phyloP scores from a whole-genome alignment of 2,113 vertebrate species.

The Nibea coibor region DNA sequence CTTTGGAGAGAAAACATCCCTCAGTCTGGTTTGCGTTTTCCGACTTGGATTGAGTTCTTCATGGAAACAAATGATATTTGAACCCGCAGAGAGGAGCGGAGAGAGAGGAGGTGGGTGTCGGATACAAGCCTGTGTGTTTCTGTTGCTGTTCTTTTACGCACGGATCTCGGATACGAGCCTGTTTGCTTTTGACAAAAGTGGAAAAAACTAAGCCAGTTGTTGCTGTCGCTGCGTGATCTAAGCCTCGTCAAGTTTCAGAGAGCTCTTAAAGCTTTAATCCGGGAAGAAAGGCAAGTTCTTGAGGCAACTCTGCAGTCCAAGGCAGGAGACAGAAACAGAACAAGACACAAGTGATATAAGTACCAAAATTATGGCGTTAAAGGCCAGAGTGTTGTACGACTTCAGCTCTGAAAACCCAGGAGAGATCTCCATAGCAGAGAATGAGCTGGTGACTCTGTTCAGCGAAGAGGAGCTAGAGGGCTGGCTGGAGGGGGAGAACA shows the following conservation, averaged over 20 bases:
- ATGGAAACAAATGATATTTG: slow-evolving; percentile 71
- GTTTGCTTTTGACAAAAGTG: slow-evolving; percentile 24
- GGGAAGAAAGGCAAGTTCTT: not conserved
- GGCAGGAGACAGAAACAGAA: not conserved
- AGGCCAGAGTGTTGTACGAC: slow-evolving; percentile 92
- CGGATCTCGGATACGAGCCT: not conserved
- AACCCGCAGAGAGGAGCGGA: slow-evolving; percentile 44
- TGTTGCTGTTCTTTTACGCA: slow-evolving; percentile 30
- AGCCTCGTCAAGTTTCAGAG: not conserved
- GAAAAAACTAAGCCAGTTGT: not conserved
- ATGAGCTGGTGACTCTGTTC: slow-evolving; percentile 91
- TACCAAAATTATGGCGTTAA: slow-evolving; percentile 86
- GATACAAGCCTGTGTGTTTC: slow-evolving; percentile 34
- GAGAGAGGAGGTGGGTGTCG: slow-evolving; percentile 71
- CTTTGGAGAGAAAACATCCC: not conserved
- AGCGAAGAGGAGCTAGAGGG: slow-evolving; percentile 95
- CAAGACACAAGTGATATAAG: not conserved
- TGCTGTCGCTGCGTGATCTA: slow-evolving; percentile 5
- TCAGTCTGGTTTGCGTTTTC: not conserved
- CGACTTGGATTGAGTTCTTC: slow-evolving; percentile 56
- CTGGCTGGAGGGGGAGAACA: slow-evolving; percentile 95
- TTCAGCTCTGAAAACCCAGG: slow-evolving; percentile 94
- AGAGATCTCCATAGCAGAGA: slow-evolving; percentile 92
- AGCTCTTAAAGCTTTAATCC: not conserved
- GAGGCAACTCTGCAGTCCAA: not conserved